Evolutionary conservation across 1,140 invertebrate species (phyloP), one percentile per base, ranked within the genome.

Genomic region (Vanessa tameamea): DNA sequence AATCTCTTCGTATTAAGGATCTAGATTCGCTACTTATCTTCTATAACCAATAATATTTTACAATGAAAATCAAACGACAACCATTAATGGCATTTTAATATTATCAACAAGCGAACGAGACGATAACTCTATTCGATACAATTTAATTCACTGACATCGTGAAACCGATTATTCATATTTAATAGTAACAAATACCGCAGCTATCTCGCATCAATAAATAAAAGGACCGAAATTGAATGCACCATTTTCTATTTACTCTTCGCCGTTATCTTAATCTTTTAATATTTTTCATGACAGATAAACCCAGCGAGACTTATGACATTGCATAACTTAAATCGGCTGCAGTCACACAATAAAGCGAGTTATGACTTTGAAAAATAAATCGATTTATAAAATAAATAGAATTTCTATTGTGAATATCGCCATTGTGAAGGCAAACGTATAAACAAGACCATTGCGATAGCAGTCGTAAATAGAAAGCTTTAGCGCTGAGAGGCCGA

Each of bases 331-430:
- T 77, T 78, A 69, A 79, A 82, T 75, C 72, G 64, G 64, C 20
- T 63, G 50, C 31, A 72, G 73, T 69, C 64, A 73, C 53, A 83
- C 76, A 77, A 82, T 76, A 63, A 67, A 67, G 53, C 71, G 20
- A 23, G 76, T 64, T 78, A 73, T 77, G 78, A 79, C 79, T 77
- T 81, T 81, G 75, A 82, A 82, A 82, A 83, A 82, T 82, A 78
- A 72, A 82, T 82, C 66, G 37, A 78, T 78, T 79, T 75, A 71
- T 77, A 63, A 67, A 76, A 79, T 73, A 72, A 71, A 66, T 71
- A 69, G 73, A 64, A 72, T 78, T 77, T 72, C 73, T 77, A 72
- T 76, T 70, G 73, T 75, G 73, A 37, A 67, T 68, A 61, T 71
- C 48, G 55, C 68, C 76, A 77, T 76, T 82, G 71, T 81, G 47